Evolutionary conservation across 2,113 vertebrate species (phyloP).

Genomic region (Gyps fulvus): DNA sequence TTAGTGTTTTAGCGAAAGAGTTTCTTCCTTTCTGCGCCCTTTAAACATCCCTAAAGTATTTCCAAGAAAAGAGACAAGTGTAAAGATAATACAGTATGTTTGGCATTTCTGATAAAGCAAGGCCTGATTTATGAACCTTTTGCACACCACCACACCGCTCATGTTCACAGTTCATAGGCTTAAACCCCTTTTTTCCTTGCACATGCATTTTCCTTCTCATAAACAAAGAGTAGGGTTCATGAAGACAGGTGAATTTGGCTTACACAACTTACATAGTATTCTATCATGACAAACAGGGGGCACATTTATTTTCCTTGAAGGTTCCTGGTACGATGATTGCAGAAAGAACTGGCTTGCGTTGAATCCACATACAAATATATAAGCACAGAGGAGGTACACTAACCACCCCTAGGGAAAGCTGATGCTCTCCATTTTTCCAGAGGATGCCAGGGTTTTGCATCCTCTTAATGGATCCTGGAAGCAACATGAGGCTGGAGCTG

Average conservation of each 20-base stretch:
- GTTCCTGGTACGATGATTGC: background rate
- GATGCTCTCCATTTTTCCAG: background rate
- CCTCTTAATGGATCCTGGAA: background rate
- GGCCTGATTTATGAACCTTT: slow-evolving; percentile 29
- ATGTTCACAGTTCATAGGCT: background rate
- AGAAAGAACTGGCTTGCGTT: slow-evolving; percentile 14
- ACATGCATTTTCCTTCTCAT: background rate
- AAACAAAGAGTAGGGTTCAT: background rate
- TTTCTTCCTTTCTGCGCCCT: slow-evolving; percentile 40
- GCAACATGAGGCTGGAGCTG: background rate
- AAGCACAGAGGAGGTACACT: background rate
- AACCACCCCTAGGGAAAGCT: background rate
- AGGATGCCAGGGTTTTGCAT: background rate
- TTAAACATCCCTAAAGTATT: slow-evolving; percentile 32
- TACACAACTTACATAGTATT: background rate
- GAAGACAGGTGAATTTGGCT: background rate
- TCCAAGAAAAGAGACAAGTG: slow-evolving; percentile 10
- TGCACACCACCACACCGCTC: background rate
- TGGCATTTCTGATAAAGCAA: slow-evolving; percentile 35
- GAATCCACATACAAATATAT: background rate
- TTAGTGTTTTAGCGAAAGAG: background rate
- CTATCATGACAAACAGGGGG: background rate
- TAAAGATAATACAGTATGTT: background rate
- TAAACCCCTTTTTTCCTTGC: background rate
- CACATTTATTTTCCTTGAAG: background rate